phyloP scores from a whole-genome alignment of 1,140 invertebrate genomes.

The Scylla paramamosain region DNA sequence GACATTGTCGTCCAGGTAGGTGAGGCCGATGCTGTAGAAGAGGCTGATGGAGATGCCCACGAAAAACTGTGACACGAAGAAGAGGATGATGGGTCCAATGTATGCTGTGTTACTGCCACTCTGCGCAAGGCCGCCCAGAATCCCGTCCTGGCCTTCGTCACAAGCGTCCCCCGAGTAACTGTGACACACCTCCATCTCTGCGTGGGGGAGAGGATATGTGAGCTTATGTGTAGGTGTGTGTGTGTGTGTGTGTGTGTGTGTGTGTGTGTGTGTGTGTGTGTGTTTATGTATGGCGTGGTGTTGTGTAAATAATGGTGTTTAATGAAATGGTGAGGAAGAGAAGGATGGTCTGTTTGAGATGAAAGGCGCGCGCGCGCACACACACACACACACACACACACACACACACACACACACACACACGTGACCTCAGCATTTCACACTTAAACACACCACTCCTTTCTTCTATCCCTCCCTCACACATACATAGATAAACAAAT shows the following conservation, averaged over 20 bases:
- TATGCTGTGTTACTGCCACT: background rate
- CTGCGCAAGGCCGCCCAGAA: background rate
- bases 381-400: too few species aligned
- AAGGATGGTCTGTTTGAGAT: background rate
- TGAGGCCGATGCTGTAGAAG: conserved; percentile 85
- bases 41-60: conserved; percentile 85
- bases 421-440: too few species aligned
- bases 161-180: background rate
- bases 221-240: background rate
- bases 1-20: conserved; percentile 87
- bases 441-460: too few species aligned
- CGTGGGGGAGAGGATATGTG: background rate
- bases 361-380: too few species aligned
- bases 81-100: conserved; percentile 82
- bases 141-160: background rate
- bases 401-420: too few species aligned
- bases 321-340: background rate
- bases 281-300: background rate
- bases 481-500: too few species aligned
- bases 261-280: background rate
- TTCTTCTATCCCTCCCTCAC: too few species aligned
- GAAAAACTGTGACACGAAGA: conserved; percentile 85
- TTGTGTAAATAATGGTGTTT: background rate
- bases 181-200: conserved; percentile 49
- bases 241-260: too few species aligned